phyloP scores from a whole-genome alignment of 2,113 vertebrate species.

The Platichthys flesus region DNA sequence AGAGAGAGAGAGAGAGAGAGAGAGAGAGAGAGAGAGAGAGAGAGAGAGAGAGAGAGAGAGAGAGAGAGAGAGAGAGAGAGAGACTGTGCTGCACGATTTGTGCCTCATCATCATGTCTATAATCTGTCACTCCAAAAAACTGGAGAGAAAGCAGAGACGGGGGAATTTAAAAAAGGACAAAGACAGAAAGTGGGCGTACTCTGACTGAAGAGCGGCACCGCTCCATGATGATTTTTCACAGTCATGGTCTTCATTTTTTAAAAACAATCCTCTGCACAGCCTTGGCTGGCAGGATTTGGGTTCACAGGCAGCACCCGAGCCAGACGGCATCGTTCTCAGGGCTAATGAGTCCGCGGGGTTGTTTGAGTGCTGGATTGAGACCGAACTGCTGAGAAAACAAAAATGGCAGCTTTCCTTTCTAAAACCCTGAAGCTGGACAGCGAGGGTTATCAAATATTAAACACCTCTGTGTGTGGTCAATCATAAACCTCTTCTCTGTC shows the following conservation, averaged over 20 bases:
- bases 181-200: not conserved
- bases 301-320: not conserved
- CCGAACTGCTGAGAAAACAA: conserved; percentile 53
- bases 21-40: too few relatives aligned
- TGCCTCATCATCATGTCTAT: conserved; percentile 30
- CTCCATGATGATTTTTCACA: not conserved
- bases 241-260: conserved; percentile 1
- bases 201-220: not conserved
- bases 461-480: conserved; percentile 41
- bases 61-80: too few relatives aligned
- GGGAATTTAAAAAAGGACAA: not conserved
- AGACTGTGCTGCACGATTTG: conserved; percentile 30
- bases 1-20: not conserved
- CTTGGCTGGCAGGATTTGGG: conserved; percentile 3
- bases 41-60: too few relatives aligned
- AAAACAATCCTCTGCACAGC: conserved; percentile 7
- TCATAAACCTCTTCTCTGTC: conserved; percentile 34
- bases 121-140: conserved; percentile 5
- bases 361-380: conserved; percentile 17
- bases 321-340: not conserved
- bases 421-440: conserved; percentile 36
- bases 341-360: conserved; percentile 40
- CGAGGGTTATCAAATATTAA: conserved; percentile 56
- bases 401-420: conserved; percentile 25
- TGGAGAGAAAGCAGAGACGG: not conserved